Percentiles rank a stretch among this genome's conserved stretches.
Conservation (phyloP, 2,888 invertebrate species). For the Trileptium ribeirensis region DNA sequence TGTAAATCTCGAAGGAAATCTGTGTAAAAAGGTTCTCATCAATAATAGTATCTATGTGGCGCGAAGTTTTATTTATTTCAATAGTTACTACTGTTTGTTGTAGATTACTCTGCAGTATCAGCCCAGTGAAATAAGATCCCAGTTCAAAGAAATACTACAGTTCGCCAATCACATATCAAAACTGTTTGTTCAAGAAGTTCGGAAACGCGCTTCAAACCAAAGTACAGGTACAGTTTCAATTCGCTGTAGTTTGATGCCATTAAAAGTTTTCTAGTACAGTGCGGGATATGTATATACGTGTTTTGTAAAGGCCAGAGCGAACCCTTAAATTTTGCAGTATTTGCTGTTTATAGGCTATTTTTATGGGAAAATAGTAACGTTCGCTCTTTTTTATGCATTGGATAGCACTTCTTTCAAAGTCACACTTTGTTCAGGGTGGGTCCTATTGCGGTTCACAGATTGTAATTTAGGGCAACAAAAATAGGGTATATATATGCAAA, state of each 20-base stretch:
- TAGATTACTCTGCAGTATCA: slow-evolving; percentile 45
- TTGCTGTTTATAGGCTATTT: too few species aligned
- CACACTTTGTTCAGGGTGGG: too few species aligned
- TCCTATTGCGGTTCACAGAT: too few species aligned
- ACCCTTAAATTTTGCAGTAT: too few species aligned
- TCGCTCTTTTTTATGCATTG: not conserved
- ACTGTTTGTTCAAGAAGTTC: slow-evolving; percentile 91
- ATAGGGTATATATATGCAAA: too few species aligned
- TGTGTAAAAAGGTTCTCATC: too few species aligned
- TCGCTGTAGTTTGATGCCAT: not conserved
- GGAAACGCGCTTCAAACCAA: slow-evolving; percentile 84
- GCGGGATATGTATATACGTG: not conserved
- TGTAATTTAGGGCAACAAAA: too few species aligned
- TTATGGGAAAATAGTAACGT: too few species aligned
- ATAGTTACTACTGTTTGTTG: slow-evolving; percentile 20
- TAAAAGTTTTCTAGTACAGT: not conserved
- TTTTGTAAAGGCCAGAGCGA: not conserved
- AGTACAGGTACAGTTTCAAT: slow-evolving; percentile 56
- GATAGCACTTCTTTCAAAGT: not conserved
- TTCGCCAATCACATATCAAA: slow-evolving; percentile 90
- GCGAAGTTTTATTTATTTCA: too few species aligned
- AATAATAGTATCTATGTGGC: too few species aligned
- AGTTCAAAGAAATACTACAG: slow-evolving; percentile 88
- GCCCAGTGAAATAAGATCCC: slow-evolving; percentile 76
- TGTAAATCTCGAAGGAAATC: too few species aligned